A percentile compares a stretch with the other conserved stretches of the same genome.
Conservation (phyloP, 2,797 vertebrate species). For the Gila robusta region DNA sequence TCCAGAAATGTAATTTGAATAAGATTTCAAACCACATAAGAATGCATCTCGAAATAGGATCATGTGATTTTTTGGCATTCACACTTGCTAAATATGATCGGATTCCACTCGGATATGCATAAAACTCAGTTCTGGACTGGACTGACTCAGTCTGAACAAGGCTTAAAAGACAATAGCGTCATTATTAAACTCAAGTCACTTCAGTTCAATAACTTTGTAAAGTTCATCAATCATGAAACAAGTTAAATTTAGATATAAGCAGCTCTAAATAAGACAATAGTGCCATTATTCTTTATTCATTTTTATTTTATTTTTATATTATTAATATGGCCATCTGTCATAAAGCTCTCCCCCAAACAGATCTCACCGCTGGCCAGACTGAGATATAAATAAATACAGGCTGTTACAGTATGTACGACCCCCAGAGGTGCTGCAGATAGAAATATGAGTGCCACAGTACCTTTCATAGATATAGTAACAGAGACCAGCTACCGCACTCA, state of each 20-base stretch:
- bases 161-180: too few species aligned
- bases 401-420: constrained; percentile 14
- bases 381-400: not conserved
- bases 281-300: not conserved
- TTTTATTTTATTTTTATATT: not conserved
- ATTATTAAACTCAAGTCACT: not conserved
- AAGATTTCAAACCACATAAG: too few species aligned
- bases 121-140: not conserved
- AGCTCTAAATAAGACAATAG: not conserved
- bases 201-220: not conserved
- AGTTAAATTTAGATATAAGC: not conserved
- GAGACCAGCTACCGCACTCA: not conserved
- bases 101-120: not conserved
- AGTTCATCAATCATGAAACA: not conserved
- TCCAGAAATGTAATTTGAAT: too few species aligned
- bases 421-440: not conserved
- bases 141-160: too few species aligned
- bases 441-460: not conserved
- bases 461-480: not conserved
- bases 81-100: not conserved
- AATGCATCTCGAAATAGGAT: too few species aligned
- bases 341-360: constrained; percentile 8
- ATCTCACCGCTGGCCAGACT: not conserved
- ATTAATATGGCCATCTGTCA: not conserved
- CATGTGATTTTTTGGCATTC: not conserved